Percentiles rank a stretch among this genome's conserved stretches.
Conservation (phyloP, 2,113 vertebrate species). For the Anthoscopus minutus region DNA sequence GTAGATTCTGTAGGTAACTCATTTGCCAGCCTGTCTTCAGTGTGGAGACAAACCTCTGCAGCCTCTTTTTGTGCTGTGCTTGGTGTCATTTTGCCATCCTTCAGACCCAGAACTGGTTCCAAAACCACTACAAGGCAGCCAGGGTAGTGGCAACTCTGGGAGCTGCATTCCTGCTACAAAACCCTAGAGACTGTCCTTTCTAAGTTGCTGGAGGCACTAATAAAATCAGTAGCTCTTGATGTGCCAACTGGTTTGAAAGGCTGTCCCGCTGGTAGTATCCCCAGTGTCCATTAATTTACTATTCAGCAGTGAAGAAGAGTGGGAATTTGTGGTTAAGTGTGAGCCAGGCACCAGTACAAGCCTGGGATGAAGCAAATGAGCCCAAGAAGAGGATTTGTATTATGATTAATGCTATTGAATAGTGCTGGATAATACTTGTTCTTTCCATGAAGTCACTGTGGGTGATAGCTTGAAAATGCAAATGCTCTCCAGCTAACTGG, state of each 20-base stretch:
- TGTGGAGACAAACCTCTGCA: not conserved
- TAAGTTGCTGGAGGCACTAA: not conserved
- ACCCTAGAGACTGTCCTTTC: not conserved
- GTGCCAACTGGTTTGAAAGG: not conserved
- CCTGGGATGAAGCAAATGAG: not conserved
- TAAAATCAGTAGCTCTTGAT: not conserved
- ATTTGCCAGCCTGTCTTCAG: not conserved
- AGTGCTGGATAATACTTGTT: not conserved
- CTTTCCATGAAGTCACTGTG: not conserved
- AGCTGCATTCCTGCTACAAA: not conserved
- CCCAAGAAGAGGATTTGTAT: not conserved
- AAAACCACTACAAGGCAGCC: not conserved
- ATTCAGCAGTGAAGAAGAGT: not conserved
- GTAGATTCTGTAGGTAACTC: not conserved
- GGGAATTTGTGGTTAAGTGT: not conserved
- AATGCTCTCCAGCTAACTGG: not conserved
- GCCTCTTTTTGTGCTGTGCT: not conserved
- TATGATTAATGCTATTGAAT: not conserved
- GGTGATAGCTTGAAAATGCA: not conserved
- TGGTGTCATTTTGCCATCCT: not conserved
- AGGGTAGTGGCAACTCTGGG: not conserved
- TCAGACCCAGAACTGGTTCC: not conserved
- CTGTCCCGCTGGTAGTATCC: not conserved
- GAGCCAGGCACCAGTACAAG: not conserved
- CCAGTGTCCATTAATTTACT: not conserved